These are phyloP conservation scores for Acheta domesticus DNA, from an alignment of 2,888 invertebrate genomes.

Conservation along the genomic window DNA sequence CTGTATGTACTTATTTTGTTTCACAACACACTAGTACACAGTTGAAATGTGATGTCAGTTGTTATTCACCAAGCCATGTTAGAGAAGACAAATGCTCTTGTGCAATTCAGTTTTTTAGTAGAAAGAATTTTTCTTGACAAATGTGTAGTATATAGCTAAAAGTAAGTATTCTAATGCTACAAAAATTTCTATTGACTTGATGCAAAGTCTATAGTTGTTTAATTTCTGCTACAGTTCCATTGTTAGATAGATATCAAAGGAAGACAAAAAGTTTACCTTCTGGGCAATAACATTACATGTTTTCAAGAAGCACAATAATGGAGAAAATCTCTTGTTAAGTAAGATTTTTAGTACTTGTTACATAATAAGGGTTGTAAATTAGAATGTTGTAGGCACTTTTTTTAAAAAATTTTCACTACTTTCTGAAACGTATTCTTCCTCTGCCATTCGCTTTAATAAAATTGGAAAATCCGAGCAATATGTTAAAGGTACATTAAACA, in stretches of 20 bases:
- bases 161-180: constrained; percentile 11
- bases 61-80: constrained; percentile 28
- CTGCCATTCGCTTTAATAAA: no score
- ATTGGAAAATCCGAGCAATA: no score
- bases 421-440: no score
- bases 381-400: no score
- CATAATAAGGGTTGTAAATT: no score
- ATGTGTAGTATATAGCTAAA: constrained; percentile 28
- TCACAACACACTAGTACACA: constrained; percentile 29
- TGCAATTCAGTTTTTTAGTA: constrained; percentile 26
- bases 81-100: constrained; percentile 12
- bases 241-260: neutral
- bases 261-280: neutral
- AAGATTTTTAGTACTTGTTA: neutral
- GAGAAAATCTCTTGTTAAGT: neutral
- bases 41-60: constrained; percentile 28
- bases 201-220: neutral
- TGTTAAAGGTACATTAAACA: no score
- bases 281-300: no score
- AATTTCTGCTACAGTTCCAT: neutral
- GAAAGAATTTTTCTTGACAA: constrained; percentile 28
- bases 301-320: neutral
- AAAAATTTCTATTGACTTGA: neutral
- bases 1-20: constrained; percentile 30
- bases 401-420: no score